A percentile compares a stretch with the other conserved stretches of the same genome.
Conservation (phyloP, 2,888 invertebrate genomes). For the Tachina lurida region DNA sequence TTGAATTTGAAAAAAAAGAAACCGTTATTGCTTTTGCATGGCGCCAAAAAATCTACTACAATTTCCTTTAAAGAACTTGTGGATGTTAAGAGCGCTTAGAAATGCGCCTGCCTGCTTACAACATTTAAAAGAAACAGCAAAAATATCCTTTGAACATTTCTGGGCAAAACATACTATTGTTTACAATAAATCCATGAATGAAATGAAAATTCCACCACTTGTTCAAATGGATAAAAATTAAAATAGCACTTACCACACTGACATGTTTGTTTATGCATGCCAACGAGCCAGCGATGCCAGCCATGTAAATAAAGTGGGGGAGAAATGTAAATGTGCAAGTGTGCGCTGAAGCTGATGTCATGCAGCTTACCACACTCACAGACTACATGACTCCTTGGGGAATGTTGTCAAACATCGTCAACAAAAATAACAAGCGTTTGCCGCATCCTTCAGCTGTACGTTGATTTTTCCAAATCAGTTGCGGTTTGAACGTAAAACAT, state of each 20-base stretch:
- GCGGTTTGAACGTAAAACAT: slow-evolving; percentile 79
- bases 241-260: slow-evolving; percentile 41
- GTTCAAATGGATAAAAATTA: slow-evolving; percentile 46
- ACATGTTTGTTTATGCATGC: slow-evolving; percentile 2
- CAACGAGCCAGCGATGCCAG: neutral
- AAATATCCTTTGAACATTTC: neutral
- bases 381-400: slow-evolving; percentile 67
- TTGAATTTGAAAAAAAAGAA: slow-evolving; percentile 48
- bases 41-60: slow-evolving; percentile 59
- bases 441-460: slow-evolving; percentile 61
- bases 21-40: slow-evolving; percentile 4
- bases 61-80: slow-evolving; percentile 22
- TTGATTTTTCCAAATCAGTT: slow-evolving; percentile 77
- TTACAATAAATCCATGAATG: slow-evolving; percentile 68
- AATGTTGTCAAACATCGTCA: slow-evolving; percentile 58
- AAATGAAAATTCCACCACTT: slow-evolving; percentile 71
- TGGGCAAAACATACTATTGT: slow-evolving; percentile 48
- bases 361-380: slow-evolving; percentile 42
- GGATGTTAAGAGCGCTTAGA: slow-evolving; percentile 44
- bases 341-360: neutral
- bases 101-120: slow-evolving; percentile 68
- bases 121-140: slow-evolving; percentile 15
- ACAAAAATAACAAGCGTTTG: slow-evolving; percentile 38
- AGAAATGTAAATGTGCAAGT: neutral
- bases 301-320: slow-evolving; percentile 45